These are phyloP conservation scores for Pegea sp. DNA, from an alignment of 23 tunicate genomes.

Conservation along the genomic window DNA sequence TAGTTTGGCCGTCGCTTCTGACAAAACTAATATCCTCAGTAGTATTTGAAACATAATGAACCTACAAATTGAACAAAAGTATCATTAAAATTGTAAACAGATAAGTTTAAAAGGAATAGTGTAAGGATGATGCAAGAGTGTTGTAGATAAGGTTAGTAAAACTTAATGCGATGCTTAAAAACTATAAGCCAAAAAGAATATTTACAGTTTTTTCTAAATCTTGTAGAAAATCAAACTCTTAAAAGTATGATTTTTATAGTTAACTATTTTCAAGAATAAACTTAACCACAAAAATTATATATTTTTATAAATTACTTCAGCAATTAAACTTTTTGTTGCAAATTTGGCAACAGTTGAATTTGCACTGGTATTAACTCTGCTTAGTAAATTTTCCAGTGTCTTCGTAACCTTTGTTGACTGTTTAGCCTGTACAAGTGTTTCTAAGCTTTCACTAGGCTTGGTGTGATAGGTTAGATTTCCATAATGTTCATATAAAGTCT, in stretches of 20 bases:
- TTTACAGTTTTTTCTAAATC: background rate
- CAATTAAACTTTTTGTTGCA: background rate
- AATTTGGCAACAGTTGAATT: background rate
- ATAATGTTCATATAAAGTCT: no score
- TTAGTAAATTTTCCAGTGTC: background rate
- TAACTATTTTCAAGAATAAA: no score
- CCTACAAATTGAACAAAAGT: background rate
- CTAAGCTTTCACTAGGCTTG: no score
- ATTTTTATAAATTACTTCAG: background rate
- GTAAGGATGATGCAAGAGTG: no score
- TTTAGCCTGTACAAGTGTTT: no score
- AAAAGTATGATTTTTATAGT: background rate
- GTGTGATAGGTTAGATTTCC: no score
- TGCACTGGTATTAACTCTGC: background rate
- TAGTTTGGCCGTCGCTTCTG: background rate
- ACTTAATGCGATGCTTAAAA: no score
- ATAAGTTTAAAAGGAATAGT: no score
- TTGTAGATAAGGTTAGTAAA: no score
- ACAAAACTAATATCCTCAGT: background rate
- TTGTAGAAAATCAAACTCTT: background rate
- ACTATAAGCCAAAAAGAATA: background rate
- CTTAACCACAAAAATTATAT: no score
- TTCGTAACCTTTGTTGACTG: background rate
- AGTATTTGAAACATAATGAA: background rate
- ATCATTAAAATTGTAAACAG: no score